A percentile compares a stretch with the other conserved stretches of the same genome.
These are phyloP conservation scores for Eutrigla gurnardus DNA, from an alignment of 2,797 vertebrate genomes.

Conservation along the genomic window DNA sequence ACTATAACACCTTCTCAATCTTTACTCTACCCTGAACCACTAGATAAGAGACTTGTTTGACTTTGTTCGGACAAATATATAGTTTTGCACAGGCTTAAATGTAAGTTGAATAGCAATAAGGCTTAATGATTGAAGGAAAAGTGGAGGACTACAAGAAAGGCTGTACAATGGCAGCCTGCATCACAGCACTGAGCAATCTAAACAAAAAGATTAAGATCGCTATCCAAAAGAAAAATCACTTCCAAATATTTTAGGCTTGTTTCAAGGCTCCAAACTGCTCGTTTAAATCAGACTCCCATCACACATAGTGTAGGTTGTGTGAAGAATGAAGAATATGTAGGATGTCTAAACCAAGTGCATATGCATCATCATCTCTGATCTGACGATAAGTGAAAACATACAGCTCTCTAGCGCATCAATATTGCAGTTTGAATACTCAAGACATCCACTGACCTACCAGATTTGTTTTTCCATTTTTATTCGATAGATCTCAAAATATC, in stretches of 20 bases:
- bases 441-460: background rate
- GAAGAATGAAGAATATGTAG: slow-evolving; percentile 10
- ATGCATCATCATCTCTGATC: slow-evolving; percentile 12
- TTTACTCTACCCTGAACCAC: background rate
- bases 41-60: slow-evolving; percentile 11
- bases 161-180: background rate
- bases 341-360: slow-evolving; percentile 1
- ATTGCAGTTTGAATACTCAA: background rate
- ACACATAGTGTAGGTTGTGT: background rate
- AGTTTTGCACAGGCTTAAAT: slow-evolving; percentile 9
- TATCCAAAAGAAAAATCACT: slow-evolving; percentile 13
- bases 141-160: background rate
- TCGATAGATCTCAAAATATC: background rate
- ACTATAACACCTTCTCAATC: background rate
- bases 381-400: slow-evolving; percentile 20
- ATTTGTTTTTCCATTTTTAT: background rate
- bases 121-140: slow-evolving; percentile 9
- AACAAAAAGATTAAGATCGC: slow-evolving; percentile 19
- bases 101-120: slow-evolving; percentile 8
- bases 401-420: background rate
- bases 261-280: slow-evolving; percentile 28
- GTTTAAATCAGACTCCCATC: slow-evolving; percentile 11
- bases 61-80: slow-evolving; percentile 8
- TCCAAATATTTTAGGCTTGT: slow-evolving; percentile 15
- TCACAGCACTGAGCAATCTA: slow-evolving; percentile 14